phyloP scores from a whole-genome alignment of 2,888 invertebrate genomes.

The Dynastes hyllus region DNA sequence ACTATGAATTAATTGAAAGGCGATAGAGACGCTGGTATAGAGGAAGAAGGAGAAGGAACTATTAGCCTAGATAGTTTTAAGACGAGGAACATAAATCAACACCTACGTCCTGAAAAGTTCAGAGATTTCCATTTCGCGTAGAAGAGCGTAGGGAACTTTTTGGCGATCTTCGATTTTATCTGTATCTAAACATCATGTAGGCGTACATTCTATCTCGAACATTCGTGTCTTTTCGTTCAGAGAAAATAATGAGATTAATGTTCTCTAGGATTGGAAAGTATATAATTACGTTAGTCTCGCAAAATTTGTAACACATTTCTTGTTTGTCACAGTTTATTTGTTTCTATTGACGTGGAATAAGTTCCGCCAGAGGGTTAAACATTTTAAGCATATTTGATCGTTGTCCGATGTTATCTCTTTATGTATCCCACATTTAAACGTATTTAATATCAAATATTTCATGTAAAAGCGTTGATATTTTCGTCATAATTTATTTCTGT shows the following conservation, averaged over 20 bases:
- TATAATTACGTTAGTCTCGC: not conserved
- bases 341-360: too few species aligned
- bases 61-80: conserved; percentile 42
- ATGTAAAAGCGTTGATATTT: too few species aligned
- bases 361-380: too few species aligned
- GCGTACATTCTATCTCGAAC: conserved; percentile 29
- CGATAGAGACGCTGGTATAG: not conserved
- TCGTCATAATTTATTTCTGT: too few species aligned
- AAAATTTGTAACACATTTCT: conserved; percentile 8
- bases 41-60: conserved; percentile 27
- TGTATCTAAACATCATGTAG: conserved; percentile 17
- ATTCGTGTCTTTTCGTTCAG: conserved; percentile 13
- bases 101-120: conserved; percentile 46
- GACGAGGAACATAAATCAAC: conserved; percentile 48
- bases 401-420: too few species aligned
- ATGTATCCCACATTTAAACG: too few species aligned
- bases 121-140: conserved; percentile 43
- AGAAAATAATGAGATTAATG: conserved; percentile 30
- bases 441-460: too few species aligned
- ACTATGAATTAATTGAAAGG: conserved; percentile 35
- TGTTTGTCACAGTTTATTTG: not conserved
- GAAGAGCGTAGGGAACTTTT: conserved; percentile 12
- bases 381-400: too few species aligned
- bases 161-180: conserved; percentile 40
- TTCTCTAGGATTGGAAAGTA: not conserved